Conservation (phyloP, 23 tunicate genomes). For the Halocynthia roretzi region DNA sequence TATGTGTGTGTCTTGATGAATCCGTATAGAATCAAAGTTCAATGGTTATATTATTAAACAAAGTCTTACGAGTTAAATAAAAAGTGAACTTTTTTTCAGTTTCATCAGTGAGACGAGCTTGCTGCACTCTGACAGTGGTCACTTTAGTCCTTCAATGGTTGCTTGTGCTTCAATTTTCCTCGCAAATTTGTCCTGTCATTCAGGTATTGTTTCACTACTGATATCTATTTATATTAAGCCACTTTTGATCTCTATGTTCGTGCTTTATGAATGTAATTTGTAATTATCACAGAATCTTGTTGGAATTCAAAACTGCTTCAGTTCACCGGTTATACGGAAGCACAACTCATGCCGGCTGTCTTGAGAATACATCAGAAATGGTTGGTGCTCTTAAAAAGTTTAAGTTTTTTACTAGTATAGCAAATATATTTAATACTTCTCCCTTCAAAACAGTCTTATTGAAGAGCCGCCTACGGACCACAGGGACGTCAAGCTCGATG, state of each 20-base stretch:
- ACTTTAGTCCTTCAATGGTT: neutral
- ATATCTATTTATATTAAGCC: no score
- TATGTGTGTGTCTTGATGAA: no score
- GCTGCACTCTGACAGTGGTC: conserved; percentile 7
- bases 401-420: no score
- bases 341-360: neutral
- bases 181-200: neutral
- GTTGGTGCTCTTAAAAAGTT: neutral
- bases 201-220: neutral
- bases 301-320: neutral
- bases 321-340: neutral
- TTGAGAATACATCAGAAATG: conserved; percentile 6
- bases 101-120: conserved; percentile 11
- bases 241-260: no score
- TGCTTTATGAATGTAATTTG: no score
- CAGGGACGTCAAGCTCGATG: conserved; percentile 1
- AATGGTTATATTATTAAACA: no score
- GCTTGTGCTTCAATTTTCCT: conserved; percentile 5
- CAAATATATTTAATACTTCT: no score
- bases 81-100: neutral
- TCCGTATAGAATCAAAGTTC: no score
- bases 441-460: no score
- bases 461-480: conserved; percentile 4
- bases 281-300: no score
- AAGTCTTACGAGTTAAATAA: neutral